Evolutionary conservation across 1,140 invertebrate species (phyloP), one percentile per base, ranked within the genome.

Genomic region (Pantala flavescens): DNA sequence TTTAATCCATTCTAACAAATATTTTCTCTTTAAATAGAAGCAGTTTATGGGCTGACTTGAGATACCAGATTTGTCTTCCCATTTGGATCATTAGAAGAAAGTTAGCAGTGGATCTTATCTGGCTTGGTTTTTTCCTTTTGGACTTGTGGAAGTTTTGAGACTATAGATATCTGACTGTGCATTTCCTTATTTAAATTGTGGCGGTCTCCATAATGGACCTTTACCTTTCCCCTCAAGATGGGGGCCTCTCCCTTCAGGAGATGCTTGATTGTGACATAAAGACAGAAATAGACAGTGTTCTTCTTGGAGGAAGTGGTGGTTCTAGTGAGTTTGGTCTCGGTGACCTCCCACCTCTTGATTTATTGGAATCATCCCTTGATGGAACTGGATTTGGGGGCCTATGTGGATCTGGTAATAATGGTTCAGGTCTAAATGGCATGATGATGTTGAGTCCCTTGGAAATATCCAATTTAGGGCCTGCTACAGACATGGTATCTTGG

Each of bases 201-300:
- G 49, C n/a, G 49, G 49, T 21, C 49, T 63, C 49, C 49, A 63
- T 63, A 63, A 63, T 63, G 49, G 49, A 63, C 49, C 49, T 63
- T 63, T 63, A 63, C 49, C 49, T 63, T 21, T 63, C 49, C 49
- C 49, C 49, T 63, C 49, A 63, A 63, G 49, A 63, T 63, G 49
- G 49, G 49, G 49, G 49, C 49, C n/a, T 63, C 16, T 63, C 49
- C 49, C 49, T 63, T 63, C 49, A 63, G 49, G 49, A 63, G 49
- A 63, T 63, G 49, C 49, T 63, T 16, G 49, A 63, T 21, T 63
- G 49, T 63, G 49, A 63, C 49, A 63, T 63, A 16, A 63, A 63
- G n/a, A 63, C 49, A 63, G 49, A 63, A 21, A 63, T 63, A 16
- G 49, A 63, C 49, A 63, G 49, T 63, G 49, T 63, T 5, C n/a